Conservation (phyloP, 2,113 vertebrate genomes). For the Eptesicus fuscus region DNA sequence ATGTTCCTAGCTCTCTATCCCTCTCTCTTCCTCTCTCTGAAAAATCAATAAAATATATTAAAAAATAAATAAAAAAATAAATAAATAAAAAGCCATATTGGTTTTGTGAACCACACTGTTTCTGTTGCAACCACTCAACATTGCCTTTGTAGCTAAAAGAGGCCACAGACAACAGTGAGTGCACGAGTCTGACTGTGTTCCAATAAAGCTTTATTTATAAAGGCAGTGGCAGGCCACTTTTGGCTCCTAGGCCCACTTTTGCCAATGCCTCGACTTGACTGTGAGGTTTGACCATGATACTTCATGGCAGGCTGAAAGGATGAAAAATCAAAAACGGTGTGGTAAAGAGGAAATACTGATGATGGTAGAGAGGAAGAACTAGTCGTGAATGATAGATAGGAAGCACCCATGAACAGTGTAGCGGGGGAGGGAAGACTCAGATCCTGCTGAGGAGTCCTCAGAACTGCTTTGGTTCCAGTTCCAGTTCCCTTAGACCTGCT, state of each 20-base stretch:
- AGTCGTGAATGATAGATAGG: neutral
- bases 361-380: neutral
- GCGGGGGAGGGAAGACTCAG: neutral
- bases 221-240: neutral
- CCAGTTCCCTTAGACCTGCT: neutral
- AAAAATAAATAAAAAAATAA: no score
- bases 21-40: no score
- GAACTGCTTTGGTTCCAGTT: neutral
- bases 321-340: neutral
- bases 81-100: neutral
- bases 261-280: neutral
- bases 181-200: neutral
- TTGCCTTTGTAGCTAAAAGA: neutral
- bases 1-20: no score
- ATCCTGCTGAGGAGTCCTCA: neutral
- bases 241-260: neutral
- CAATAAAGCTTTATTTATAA: neutral
- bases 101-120: neutral
- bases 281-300: neutral
- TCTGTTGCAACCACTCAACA: neutral
- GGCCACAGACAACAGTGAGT: neutral
- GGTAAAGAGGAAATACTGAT: neutral
- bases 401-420: neutral
- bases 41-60: no score
- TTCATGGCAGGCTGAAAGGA: neutral